Percentiles rank a stretch among this genome's conserved stretches.
Conservation (phyloP, 2,113 vertebrate genomes). For the Dasyornis broadbenti region DNA sequence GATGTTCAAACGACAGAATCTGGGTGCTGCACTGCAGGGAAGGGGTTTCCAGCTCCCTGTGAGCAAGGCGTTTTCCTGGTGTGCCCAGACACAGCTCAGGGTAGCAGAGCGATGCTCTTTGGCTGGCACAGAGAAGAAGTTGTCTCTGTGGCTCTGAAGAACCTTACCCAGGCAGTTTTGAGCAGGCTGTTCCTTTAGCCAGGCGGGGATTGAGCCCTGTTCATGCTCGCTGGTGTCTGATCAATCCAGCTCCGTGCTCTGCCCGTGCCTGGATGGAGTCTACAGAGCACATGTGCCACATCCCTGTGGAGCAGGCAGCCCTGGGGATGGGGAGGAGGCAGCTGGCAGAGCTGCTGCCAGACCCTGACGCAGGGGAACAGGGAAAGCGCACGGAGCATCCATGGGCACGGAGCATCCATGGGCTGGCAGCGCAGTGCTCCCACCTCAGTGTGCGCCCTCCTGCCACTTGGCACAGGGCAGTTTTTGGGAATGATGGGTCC, state of each 20-base stretch:
- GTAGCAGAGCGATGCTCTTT: neutral
- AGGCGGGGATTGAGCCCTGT: accelerated
- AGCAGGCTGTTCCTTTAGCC: neutral
- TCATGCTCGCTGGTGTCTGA: accelerated
- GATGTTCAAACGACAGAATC: neutral
- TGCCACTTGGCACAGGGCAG: neutral
- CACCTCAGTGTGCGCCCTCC: neutral
- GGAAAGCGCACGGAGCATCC: neutral
- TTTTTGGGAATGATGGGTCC: neutral
- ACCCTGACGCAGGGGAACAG: accelerated
- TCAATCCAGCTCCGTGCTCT: accelerated
- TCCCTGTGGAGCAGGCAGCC: neutral
- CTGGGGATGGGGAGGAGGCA: neutral
- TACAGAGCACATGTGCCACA: accelerated
- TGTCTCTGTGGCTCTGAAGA: neutral
- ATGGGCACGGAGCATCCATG: neutral
- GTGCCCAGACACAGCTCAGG: neutral
- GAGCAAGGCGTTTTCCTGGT: accelerated
- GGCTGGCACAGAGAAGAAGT: neutral
- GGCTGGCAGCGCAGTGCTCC: neutral
- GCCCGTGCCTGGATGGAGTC: accelerated
- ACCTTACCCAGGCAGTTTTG: neutral
- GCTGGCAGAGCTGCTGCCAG: neutral
- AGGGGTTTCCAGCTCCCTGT: neutral
- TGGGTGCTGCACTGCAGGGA: neutral